Evolutionary conservation across 2,888 invertebrate genomes (phyloP), one percentile per base, ranked within the genome.

Genomic region (Bellardia pandia): DNA sequence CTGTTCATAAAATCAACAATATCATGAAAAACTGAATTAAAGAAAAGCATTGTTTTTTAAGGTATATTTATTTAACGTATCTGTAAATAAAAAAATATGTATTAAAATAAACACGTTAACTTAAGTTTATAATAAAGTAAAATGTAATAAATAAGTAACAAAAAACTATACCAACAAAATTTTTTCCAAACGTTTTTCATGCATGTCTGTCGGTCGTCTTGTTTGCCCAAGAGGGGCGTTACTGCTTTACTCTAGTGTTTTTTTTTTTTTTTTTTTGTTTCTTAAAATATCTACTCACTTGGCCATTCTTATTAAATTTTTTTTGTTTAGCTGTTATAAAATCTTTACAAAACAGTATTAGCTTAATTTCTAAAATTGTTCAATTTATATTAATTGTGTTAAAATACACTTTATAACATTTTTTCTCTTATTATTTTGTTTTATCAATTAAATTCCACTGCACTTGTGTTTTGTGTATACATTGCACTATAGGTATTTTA

Each of bases 1-100:
- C 51, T 81, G 81, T 66, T 85, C 87, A 87, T 69, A 58, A 87
- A 87, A 82, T 78, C 81, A 82, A 87, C 69, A 71, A 85, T 78
- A 78, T 78, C 74, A 72, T 85, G 60, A 68, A 84, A 80, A 84
- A 86, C 66, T 23, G 86, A 80, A 72, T 84, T 62, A 82, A 87
- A 58, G 71, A 71, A 85, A 82, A 64, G 13, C 87, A 87, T 87
- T 69, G 62, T 81, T 48, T 56, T 53, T 30, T n/a, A 37, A 37
- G 37, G 6, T 37, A 6, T 37, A 37, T 37, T 5, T 37, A 37
- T 37, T 37, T 37, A 69, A 77, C 78, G 71, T 78, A 87, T 85
- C 85, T 87, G 87, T 56, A 87, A 87, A 81, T 78, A 77, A 69
- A 75, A 30, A 42, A 48, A 48, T 40, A n/a, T n/a, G n/a, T n/a